Percentiles rank a stretch among this genome's conserved stretches.
Evolutionary conservation across 2,888 invertebrate genomes (phyloP).

Genomic region (Operophtera brumata): DNA sequence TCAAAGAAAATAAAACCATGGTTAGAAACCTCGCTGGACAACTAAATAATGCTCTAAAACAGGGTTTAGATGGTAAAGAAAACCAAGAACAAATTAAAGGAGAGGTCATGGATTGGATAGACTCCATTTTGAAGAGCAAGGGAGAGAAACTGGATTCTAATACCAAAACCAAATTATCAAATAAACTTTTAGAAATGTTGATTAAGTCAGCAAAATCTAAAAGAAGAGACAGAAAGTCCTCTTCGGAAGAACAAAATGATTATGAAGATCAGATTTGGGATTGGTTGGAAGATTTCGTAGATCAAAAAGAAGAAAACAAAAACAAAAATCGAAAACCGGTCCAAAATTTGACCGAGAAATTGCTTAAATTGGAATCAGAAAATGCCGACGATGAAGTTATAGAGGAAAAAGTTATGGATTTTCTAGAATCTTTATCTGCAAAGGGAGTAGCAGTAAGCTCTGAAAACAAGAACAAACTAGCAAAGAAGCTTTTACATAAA

Average conservation of each 20-base stretch:
- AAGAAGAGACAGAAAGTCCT: background rate
- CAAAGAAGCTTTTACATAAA: conserved; percentile 4
- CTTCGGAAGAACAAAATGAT: background rate
- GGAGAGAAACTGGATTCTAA: conserved; percentile 15
- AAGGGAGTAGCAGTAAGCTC: conserved; percentile 3
- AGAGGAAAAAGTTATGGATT: conserved; percentile 3
- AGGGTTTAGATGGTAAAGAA: conserved; percentile 21
- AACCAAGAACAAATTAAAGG: conserved; percentile 28
- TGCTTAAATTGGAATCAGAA: conserved; percentile 3
- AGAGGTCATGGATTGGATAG: conserved; percentile 37
- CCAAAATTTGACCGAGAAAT: conserved; percentile 3
- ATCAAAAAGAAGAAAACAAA: conserved; percentile 5
- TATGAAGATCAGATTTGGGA: conserved; percentile 5
- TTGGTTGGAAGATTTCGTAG: conserved; percentile 9
- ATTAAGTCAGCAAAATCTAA: background rate
- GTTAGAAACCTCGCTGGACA: conserved; percentile 31
- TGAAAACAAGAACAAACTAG: conserved; percentile 6
- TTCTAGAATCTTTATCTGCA: conserved; percentile 8
- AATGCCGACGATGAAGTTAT: conserved; percentile 4
- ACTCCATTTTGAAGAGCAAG: conserved; percentile 19
- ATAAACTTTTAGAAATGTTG: conserved; percentile 5
- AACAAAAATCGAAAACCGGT: background rate
- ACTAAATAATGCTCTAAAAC: conserved; percentile 28
- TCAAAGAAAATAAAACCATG: conserved; percentile 8
- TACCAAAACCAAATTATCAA: conserved; percentile 20